Evolutionary conservation across 1,140 invertebrate genomes (phyloP).

Genomic region (Homalodisca vitripennis): DNA sequence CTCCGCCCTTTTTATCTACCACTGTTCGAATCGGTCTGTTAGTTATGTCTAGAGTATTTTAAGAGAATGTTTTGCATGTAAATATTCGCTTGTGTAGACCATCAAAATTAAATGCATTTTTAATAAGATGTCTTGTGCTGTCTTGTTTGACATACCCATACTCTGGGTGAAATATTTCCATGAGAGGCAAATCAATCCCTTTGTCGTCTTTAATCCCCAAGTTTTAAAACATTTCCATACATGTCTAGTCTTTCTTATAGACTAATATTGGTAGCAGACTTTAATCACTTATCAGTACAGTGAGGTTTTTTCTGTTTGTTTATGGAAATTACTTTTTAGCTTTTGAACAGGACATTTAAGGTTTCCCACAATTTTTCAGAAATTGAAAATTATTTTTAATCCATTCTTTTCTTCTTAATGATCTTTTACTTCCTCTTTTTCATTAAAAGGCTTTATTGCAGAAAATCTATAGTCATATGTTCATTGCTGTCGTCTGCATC

Average conservation of each 20-base stretch:
- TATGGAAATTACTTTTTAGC: neutral
- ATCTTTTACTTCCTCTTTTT: no score
- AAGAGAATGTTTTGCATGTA: neutral
- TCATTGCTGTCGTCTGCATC: no score
- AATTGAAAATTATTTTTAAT: no score
- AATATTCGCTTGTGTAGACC: neutral
- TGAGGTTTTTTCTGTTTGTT: neutral
- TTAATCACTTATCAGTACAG: constrained; percentile 8
- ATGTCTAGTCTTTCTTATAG: neutral
- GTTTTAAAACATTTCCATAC: neutral
- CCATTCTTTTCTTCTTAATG: no score
- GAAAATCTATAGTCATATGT: no score
- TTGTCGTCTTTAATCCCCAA: neutral
- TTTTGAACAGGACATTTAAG: no score
- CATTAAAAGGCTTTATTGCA: no score
- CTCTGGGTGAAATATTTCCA: neutral
- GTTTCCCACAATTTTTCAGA: no score
- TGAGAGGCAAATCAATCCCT: neutral
- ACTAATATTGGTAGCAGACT: neutral
- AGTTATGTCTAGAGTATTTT: no score
- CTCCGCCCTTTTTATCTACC: neutral
- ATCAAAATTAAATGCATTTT: neutral
- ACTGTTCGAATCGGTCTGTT: neutral
- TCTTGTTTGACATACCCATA: neutral
- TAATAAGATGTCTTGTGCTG: neutral